phyloP scores from a whole-genome alignment of 2,888 invertebrate genomes.

The Tenthredo distinguenda region DNA sequence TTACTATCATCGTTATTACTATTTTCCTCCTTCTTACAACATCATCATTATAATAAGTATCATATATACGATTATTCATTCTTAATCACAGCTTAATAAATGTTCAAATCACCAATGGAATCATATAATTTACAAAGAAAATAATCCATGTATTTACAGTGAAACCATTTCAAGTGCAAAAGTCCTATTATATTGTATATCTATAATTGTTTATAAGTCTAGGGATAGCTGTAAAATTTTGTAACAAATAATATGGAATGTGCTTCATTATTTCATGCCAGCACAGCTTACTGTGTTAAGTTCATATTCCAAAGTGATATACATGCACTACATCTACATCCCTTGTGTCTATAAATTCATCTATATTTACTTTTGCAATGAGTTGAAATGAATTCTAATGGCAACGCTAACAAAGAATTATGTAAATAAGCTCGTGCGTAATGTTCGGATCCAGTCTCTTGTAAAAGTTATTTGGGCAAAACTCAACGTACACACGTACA shows the following conservation, averaged over 20 bases:
- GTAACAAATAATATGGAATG: slow-evolving; percentile 49
- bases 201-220: background rate
- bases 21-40: background rate
- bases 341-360: background rate
- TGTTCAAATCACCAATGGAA: slow-evolving; percentile 33
- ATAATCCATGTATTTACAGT: slow-evolving; percentile 3
- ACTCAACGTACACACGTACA: background rate
- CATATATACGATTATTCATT: slow-evolving; percentile 21
- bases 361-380: background rate
- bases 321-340: background rate
- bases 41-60: slow-evolving; percentile 18
- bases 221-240: background rate
- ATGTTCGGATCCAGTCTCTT: background rate
- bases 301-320: slow-evolving; percentile 15
- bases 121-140: slow-evolving; percentile 15
- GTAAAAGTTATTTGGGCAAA: background rate
- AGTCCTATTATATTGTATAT: background rate
- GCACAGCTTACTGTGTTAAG: slow-evolving; percentile 16
- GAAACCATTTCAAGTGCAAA: slow-evolving; percentile 12
- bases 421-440: slow-evolving; percentile 10
- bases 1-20: slow-evolving; percentile 32
- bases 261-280: slow-evolving; percentile 12
- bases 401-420: background rate
- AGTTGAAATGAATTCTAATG: background rate
- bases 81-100: slow-evolving; percentile 33